A percentile compares a stretch with the other conserved stretches of the same genome.
Conservation (phyloP, 2,113 vertebrate species). For the Perca flavescens region DNA sequence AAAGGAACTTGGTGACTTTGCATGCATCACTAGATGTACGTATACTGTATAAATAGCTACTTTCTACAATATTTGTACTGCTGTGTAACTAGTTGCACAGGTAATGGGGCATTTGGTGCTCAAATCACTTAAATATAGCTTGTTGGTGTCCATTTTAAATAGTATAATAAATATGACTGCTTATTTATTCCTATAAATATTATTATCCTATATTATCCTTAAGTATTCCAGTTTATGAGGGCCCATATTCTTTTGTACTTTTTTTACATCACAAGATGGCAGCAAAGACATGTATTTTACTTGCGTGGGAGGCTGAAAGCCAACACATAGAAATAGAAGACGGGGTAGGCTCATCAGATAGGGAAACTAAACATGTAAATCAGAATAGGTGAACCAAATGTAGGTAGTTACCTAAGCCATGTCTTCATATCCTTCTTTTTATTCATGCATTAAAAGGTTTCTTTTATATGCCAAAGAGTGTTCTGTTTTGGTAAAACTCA, state of each 20-base stretch:
- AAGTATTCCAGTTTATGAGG: background rate
- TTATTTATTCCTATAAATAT: too few relatives aligned
- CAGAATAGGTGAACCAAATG: background rate
- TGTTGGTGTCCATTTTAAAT: background rate
- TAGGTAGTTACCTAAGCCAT: background rate
- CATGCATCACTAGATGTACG: background rate
- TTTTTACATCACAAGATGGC: slow-evolving; percentile 54
- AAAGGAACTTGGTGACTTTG: background rate
- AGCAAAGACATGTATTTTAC: slow-evolving; percentile 20
- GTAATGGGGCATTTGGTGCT: background rate
- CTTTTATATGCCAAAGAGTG: background rate
- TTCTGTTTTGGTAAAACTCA: background rate
- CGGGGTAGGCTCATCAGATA: background rate
- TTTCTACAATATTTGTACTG: background rate
- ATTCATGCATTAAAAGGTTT: background rate
- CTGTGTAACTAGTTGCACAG: background rate
- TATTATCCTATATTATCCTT: too few relatives aligned
- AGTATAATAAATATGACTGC: background rate
- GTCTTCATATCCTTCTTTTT: background rate
- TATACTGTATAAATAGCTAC: background rate
- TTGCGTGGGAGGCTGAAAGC: background rate
- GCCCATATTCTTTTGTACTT: background rate
- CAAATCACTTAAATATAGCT: background rate
- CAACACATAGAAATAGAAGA: background rate
- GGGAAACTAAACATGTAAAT: background rate